These are phyloP conservation scores for Drusus annulatus DNA, from an alignment of 1,140 invertebrate species.

Conservation along the genomic window DNA sequence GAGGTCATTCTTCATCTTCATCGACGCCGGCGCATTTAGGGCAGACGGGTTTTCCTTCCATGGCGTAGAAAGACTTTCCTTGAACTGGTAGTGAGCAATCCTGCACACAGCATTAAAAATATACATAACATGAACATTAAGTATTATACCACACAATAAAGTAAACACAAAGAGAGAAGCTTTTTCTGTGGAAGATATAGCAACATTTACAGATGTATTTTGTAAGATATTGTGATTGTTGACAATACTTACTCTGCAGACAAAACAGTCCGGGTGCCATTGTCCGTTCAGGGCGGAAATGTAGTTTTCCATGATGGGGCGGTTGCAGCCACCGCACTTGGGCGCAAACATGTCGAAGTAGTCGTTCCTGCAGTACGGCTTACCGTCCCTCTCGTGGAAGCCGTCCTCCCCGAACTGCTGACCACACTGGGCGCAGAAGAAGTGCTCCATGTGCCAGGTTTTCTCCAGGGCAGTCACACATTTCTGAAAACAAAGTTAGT, in stretches of 20 bases:
- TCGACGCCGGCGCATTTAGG: slow-evolving; percentile 91
- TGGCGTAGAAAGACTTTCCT: slow-evolving; percentile 95
- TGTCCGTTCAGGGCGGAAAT: slow-evolving; percentile 97
- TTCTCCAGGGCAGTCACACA: slow-evolving; percentile 98
- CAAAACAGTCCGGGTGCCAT: slow-evolving; percentile 99
- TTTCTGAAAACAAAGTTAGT: slow-evolving; percentile 81
- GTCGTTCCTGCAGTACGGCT: slow-evolving; percentile 95
- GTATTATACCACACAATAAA: background rate
- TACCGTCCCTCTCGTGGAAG: slow-evolving; percentile 94
- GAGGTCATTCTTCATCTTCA: slow-evolving; percentile 83
- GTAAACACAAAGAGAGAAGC: background rate
- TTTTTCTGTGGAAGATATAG: background rate
- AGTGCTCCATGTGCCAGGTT: slow-evolving; percentile 99
- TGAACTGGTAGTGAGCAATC: slow-evolving; percentile 93
- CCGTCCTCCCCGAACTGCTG: slow-evolving; percentile 97
- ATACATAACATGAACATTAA: slow-evolving; percentile 23
- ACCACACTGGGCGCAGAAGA: slow-evolving; percentile 98
- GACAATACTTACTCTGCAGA: slow-evolving; percentile 92
- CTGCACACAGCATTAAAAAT: slow-evolving; percentile 70
- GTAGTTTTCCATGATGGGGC: slow-evolving; percentile 99
- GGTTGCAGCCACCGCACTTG: slow-evolving; percentile 97
- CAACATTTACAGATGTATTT: slow-evolving; percentile 1
- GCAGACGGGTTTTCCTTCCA: slow-evolving; percentile 93
- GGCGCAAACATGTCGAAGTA: slow-evolving; percentile 99
- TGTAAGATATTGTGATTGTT: slow-evolving; percentile 4